A percentile compares a stretch with the other conserved stretches of the same genome.
phyloP scores from a whole-genome alignment of 2,113 vertebrate genomes.

The Paraplagusia blochii region DNA sequence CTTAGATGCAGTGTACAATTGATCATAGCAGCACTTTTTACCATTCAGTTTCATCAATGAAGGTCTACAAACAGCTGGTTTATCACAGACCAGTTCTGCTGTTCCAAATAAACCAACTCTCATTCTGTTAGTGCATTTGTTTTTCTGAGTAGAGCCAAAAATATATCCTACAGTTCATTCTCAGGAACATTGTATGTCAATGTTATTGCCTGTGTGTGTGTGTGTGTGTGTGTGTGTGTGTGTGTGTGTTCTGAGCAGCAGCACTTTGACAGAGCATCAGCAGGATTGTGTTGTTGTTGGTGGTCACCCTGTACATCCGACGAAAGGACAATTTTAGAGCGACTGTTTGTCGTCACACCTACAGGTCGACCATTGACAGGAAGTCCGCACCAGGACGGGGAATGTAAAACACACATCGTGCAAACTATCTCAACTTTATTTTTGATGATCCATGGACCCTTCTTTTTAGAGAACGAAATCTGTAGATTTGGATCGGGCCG shows the following conservation, averaged over 20 bases:
- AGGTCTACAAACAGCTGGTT: slow-evolving; percentile 32
- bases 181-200: slow-evolving; percentile 61
- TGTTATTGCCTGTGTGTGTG: slow-evolving; percentile 12
- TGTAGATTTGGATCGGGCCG: slow-evolving; percentile 39
- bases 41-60: slow-evolving; percentile 31
- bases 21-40: slow-evolving; percentile 35
- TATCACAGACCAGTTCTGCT: slow-evolving; percentile 11
- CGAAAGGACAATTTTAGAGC: slow-evolving; percentile 20
- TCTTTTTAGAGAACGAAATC: slow-evolving; percentile 57
- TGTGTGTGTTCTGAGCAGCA: slow-evolving; percentile 57
- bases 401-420: slow-evolving; percentile 60
- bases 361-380: slow-evolving; percentile 38
- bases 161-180: slow-evolving; percentile 58
- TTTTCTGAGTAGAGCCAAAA: slow-evolving; percentile 50
- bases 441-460: slow-evolving; percentile 62
- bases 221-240: slow-evolving; percentile 1
- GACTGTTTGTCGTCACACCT: slow-evolving; percentile 56
- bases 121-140: slow-evolving; percentile 19
- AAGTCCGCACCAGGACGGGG: slow-evolving; percentile 47
- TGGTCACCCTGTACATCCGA: slow-evolving; percentile 32
- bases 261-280: slow-evolving; percentile 65
- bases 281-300: slow-evolving; percentile 20
- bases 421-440: slow-evolving; percentile 62
- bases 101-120: slow-evolving; percentile 20
- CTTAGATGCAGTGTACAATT: slow-evolving; percentile 25